phyloP scores from a whole-genome alignment of 2,888 invertebrate species.

The Fragum whitleyi region DNA sequence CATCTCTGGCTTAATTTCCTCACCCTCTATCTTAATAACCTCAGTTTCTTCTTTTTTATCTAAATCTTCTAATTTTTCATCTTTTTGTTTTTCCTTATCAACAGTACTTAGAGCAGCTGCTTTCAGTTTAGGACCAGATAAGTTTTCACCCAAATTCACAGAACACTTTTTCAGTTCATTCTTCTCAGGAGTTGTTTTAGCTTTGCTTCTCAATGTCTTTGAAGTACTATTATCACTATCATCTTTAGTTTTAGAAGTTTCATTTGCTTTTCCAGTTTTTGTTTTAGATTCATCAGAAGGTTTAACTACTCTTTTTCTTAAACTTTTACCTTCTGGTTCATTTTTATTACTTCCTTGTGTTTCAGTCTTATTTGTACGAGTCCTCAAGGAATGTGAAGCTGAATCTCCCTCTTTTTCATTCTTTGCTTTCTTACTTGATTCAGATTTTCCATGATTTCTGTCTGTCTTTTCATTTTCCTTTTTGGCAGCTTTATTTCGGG shows the following conservation, averaged over 20 bases:
- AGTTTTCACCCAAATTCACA: constrained; percentile 59
- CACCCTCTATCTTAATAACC: background rate
- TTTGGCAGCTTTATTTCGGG: constrained; percentile 45
- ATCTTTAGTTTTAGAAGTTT: constrained; percentile 1
- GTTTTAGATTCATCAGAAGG: constrained; percentile 27
- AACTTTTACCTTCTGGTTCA: constrained; percentile 45
- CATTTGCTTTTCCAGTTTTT: constrained; percentile 32
- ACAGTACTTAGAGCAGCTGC: constrained; percentile 8
- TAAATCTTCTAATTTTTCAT: background rate
- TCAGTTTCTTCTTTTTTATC: constrained; percentile 5
- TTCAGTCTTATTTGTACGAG: constrained; percentile 40
- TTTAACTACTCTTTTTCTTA: constrained; percentile 51
- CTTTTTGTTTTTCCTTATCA: constrained; percentile 19
- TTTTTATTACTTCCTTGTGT: constrained; percentile 13
- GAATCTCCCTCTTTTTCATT: constrained; percentile 2
- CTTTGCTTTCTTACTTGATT: background rate
- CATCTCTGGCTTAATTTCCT: background rate
- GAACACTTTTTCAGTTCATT: constrained; percentile 56
- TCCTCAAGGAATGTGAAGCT: constrained; percentile 28
- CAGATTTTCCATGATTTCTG: background rate
- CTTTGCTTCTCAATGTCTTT: constrained; percentile 37
- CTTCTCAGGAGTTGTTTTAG: constrained; percentile 49
- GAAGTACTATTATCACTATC: background rate
- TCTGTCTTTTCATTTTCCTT: constrained; percentile 19
- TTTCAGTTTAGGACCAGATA: constrained; percentile 41